Conservation (phyloP, 2,797 vertebrate species). For the Mormyrops attenuatus region DNA sequence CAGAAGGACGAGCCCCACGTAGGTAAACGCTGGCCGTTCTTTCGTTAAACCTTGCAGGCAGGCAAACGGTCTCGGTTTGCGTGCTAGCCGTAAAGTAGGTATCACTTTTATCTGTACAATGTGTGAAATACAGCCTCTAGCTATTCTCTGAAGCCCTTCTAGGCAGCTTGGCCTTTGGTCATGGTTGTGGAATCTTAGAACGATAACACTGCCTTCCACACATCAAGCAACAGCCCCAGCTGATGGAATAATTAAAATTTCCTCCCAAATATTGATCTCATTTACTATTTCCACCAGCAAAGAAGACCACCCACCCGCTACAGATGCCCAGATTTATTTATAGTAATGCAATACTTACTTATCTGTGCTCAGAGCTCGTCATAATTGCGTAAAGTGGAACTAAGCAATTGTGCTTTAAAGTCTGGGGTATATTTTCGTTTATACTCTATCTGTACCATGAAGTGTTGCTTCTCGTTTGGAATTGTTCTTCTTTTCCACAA, state of each 20-base stretch:
- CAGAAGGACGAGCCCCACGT: not conserved
- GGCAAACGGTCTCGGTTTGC: not conserved
- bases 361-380: constrained; percentile 65
- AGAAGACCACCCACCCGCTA: constrained; percentile 70
- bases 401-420: constrained; percentile 46
- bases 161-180: not conserved
- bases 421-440: constrained; percentile 14
- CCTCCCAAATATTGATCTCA: constrained; percentile 60
- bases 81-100: not conserved
- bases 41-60: not conserved
- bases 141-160: not conserved
- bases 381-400: constrained; percentile 63
- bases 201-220: constrained; percentile 20
- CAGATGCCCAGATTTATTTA: constrained; percentile 52
- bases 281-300: constrained; percentile 36
- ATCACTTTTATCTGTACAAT: not conserved
- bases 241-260: constrained; percentile 66
- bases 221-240: constrained; percentile 41
- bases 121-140: not conserved
- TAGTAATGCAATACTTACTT: constrained; percentile 65
- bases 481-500: constrained; percentile 32
- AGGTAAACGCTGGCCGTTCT: not conserved
- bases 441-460: constrained; percentile 19
- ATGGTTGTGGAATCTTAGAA: constrained; percentile 2
- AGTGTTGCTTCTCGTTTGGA: constrained; percentile 1